These are phyloP conservation scores for Bucorvus abyssinicus DNA, from an alignment of 2,797 vertebrate species.

Conservation along the genomic window DNA sequence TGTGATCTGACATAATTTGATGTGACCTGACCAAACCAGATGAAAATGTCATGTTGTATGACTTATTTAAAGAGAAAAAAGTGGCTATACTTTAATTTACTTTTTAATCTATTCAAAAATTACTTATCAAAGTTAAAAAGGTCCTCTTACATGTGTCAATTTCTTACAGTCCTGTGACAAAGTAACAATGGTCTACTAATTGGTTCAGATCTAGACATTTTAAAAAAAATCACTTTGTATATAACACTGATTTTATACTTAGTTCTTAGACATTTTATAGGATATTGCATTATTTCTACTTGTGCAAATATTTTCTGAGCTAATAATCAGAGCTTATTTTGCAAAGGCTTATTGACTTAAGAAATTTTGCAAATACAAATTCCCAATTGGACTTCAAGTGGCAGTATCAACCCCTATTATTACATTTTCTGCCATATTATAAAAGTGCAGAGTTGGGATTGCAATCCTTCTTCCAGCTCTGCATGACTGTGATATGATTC, in stretches of 20 bases:
- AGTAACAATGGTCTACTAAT: neutral
- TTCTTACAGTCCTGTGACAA: neutral
- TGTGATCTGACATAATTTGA: slow-evolving; percentile 18
- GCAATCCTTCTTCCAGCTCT: neutral
- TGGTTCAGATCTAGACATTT: neutral
- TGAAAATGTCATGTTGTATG: slow-evolving; percentile 8
- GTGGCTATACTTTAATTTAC: neutral
- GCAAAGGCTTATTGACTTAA: neutral
- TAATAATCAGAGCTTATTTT: neutral
- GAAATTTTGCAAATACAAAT: neutral
- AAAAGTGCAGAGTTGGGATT: neutral
- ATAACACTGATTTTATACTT: neutral
- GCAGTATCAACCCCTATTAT: neutral
- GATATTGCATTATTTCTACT: neutral
- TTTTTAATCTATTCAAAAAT: neutral
- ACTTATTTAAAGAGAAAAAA: neutral
- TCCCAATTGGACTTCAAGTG: neutral
- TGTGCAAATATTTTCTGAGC: neutral
- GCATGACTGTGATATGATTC: neutral
- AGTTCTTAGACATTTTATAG: neutral
- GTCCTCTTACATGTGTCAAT: neutral
- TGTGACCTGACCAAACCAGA: slow-evolving; percentile 18
- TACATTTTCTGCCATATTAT: neutral
- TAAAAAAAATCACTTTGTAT: neutral
- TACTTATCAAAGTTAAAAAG: neutral